Evolutionary conservation across 2,113 vertebrate species (phyloP).

Genomic region (Taxidea taxus): DNA sequence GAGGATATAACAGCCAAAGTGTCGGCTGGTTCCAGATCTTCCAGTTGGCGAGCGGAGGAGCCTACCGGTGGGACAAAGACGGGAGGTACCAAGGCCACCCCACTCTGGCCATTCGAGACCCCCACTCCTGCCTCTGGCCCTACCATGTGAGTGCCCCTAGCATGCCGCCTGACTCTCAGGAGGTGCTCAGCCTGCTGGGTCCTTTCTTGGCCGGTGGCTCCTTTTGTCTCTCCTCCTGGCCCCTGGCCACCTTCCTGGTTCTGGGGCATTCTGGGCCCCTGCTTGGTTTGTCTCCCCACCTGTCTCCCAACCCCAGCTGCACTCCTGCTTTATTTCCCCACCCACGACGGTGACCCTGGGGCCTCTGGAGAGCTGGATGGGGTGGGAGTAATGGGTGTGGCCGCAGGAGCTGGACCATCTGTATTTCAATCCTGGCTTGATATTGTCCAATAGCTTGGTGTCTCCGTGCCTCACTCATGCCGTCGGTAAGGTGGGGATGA

Average conservation of each 20-base stretch:
- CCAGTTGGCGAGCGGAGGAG: neutral
- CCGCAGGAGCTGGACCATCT: neutral
- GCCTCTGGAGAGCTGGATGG: neutral
- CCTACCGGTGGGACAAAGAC: neutral
- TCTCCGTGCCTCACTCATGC: neutral
- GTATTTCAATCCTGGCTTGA: neutral
- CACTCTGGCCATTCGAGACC: neutral
- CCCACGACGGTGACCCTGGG: fast-evolving
- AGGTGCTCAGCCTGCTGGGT: neutral
- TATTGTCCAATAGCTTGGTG: neutral
- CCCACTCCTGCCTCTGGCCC: neutral
- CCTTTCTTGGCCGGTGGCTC: neutral
- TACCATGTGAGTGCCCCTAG: fast-evolving
- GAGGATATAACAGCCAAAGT: neutral
- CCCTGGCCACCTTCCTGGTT: neutral
- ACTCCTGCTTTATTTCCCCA: too few relatives aligned
- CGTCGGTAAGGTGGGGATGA: neutral
- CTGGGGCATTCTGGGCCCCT: neutral
- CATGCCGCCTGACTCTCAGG: neutral
- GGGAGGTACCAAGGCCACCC: neutral
- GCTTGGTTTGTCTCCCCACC: neutral
- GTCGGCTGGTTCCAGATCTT: neutral
- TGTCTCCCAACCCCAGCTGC: neutral
- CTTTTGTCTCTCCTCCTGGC: neutral
- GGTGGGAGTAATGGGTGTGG: neutral